phyloP scores from a whole-genome alignment of 1,140 invertebrate species.

The Bombus vancouverensis region DNA sequence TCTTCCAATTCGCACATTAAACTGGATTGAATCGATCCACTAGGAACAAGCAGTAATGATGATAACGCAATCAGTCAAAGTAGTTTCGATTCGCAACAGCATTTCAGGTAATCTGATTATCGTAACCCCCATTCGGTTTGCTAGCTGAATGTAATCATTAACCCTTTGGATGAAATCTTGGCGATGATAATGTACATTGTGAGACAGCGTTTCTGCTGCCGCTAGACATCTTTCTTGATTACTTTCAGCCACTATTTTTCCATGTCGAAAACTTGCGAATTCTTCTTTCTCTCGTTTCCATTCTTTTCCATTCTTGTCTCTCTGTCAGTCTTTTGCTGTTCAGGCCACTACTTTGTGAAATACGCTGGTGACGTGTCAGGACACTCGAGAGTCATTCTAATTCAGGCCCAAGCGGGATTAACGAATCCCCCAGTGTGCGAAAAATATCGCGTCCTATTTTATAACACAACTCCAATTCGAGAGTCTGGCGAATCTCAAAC shows the following conservation, averaged over 20 bases:
- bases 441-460: conserved; percentile 26
- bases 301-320: neutral
- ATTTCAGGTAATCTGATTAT: conserved; percentile 62
- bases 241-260: conserved; percentile 4
- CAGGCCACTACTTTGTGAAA: conserved; percentile 16
- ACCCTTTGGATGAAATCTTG: conserved; percentile 62
- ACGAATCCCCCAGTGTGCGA: conserved; percentile 15
- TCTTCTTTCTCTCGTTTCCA: conserved; percentile 2
- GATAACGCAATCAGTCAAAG: conserved; percentile 60
- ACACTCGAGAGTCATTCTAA: conserved; percentile 38
- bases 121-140: conserved; percentile 37
- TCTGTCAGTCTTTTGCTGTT: neutral
- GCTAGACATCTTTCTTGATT: conserved; percentile 34
- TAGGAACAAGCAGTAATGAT: conserved; percentile 33
- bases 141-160: conserved; percentile 70
- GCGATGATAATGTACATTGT: neutral
- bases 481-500: neutral
- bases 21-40: neutral
- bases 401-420: conserved; percentile 33
- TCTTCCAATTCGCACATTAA: neutral
- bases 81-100: conserved; percentile 66
- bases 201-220: neutral
- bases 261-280: conserved; percentile 12
- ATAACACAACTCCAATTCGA: conserved; percentile 4
- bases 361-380: conserved; percentile 18